These are phyloP conservation scores for Ichneumoninae sp. DNA, from an alignment of 2,888 invertebrate species.

Conservation along the genomic window DNA sequence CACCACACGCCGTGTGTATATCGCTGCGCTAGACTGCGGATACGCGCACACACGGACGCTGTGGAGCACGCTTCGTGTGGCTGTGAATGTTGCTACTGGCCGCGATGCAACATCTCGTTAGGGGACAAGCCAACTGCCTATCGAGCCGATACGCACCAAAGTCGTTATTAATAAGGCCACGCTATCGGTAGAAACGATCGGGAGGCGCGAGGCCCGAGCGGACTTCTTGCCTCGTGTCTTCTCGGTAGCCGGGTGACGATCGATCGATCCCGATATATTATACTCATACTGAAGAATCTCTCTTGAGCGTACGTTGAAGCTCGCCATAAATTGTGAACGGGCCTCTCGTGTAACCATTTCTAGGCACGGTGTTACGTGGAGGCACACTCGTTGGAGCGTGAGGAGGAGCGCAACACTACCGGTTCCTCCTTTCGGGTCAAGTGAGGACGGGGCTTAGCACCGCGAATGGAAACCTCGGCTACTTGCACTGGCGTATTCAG, in stretches of 20 bases:
- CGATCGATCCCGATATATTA: constrained; percentile 62
- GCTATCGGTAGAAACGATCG: constrained; percentile 66
- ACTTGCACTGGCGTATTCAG: not conserved
- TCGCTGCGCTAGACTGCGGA: constrained; percentile 1
- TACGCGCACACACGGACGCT: constrained; percentile 22
- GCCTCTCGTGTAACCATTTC: constrained; percentile 1
- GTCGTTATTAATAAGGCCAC: constrained; percentile 66
- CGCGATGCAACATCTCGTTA: constrained; percentile 64
- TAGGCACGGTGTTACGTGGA: not conserved
- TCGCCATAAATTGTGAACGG: constrained; percentile 20
- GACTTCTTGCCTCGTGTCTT: constrained; percentile 53
- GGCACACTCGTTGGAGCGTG: not conserved
- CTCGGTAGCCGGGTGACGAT: constrained; percentile 55
- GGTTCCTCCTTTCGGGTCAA: not conserved
- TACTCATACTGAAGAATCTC: constrained; percentile 6
- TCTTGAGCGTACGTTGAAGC: constrained; percentile 20
- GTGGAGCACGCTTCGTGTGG: constrained; percentile 33
- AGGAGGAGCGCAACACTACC: not conserved
- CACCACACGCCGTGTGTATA: constrained; percentile 45
- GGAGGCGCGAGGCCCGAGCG: constrained; percentile 46
- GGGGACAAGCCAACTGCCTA: constrained; percentile 56
- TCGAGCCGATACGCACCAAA: constrained; percentile 66
- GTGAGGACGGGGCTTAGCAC: not conserved
- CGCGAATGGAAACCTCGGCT: not conserved
- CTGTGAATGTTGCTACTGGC: constrained; percentile 29